phyloP scores from a whole-genome alignment of 1,140 invertebrate species.

The Panulirus ornatus region DNA sequence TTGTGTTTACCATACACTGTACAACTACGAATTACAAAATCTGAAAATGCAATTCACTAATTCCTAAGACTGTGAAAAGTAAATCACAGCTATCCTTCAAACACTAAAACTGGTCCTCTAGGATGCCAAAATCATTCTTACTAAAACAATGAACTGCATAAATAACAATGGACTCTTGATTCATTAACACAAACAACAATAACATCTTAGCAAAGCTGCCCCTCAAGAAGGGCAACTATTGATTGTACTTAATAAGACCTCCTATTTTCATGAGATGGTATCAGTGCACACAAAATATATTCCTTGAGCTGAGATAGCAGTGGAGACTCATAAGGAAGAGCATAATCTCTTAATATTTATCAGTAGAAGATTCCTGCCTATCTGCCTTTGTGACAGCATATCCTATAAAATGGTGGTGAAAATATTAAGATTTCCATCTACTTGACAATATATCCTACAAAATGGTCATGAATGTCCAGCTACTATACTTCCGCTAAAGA shows the following conservation, averaged over 20 bases:
- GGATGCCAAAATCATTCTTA: neutral
- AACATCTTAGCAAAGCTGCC: neutral
- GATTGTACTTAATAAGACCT: conserved; percentile 12
- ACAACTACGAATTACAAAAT: neutral
- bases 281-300: neutral
- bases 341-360: neutral
- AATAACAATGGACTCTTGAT: conserved; percentile 15
- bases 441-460: too few species aligned
- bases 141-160: neutral
- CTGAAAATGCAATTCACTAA: neutral
- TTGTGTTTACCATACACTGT: neutral
- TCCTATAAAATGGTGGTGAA: too few species aligned
- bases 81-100: neutral
- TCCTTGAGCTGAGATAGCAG: neutral
- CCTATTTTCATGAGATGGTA: conserved; percentile 5
- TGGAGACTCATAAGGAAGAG: neutral
- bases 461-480: neutral
- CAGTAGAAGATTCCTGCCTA: neutral
- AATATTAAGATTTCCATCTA: too few species aligned
- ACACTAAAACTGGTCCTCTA: neutral
- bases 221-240: neutral
- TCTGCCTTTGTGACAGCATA: neutral
- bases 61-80: neutral
- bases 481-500: neutral
- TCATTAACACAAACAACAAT: neutral